Evolutionary conservation across 2,113 vertebrate species (phyloP).

Genomic region (Atlantisia rogersi): DNA sequence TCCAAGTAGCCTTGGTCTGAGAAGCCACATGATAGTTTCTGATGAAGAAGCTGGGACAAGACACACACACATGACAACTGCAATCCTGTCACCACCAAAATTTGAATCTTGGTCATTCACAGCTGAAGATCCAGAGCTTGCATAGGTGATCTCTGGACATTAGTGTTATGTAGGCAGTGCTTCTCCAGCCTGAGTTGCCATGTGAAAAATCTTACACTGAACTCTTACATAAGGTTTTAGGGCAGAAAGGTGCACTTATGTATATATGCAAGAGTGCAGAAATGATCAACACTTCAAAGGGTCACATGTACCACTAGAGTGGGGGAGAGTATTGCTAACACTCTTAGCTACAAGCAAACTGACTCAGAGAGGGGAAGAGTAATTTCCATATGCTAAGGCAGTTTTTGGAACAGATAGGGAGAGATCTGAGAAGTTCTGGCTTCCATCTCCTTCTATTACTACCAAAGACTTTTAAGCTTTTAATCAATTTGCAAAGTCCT

Average conservation of each 20-base stretch:
- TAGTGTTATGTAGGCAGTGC: neutral
- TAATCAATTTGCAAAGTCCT: neutral
- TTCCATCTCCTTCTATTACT: neutral
- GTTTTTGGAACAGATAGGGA: slow-evolving; percentile 24
- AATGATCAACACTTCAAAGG: slow-evolving; percentile 35
- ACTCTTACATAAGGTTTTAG: neutral
- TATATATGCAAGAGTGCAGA: neutral
- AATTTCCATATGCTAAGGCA: slow-evolving; percentile 38
- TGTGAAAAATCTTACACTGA: neutral
- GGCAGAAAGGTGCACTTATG: neutral
- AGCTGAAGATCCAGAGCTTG: neutral
- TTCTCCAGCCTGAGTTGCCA: neutral
- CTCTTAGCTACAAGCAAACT: slow-evolving; percentile 37
- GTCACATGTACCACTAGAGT: neutral
- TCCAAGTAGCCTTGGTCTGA: neutral
- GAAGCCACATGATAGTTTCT: neutral
- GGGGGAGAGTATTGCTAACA: neutral
- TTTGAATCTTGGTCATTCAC: neutral
- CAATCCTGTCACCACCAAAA: neutral
- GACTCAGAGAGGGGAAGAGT: slow-evolving; percentile 12
- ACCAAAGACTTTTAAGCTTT: slow-evolving; percentile 19
- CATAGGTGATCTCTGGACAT: neutral
- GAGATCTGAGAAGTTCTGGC: slow-evolving; percentile 36
- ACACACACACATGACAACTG: neutral
- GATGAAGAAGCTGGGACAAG: neutral